A percentile compares a stretch with the other conserved stretches of the same genome.
Evolutionary conservation across 2,888 invertebrate genomes (phyloP).

Genomic region (Tolmerus cingulatus): DNA sequence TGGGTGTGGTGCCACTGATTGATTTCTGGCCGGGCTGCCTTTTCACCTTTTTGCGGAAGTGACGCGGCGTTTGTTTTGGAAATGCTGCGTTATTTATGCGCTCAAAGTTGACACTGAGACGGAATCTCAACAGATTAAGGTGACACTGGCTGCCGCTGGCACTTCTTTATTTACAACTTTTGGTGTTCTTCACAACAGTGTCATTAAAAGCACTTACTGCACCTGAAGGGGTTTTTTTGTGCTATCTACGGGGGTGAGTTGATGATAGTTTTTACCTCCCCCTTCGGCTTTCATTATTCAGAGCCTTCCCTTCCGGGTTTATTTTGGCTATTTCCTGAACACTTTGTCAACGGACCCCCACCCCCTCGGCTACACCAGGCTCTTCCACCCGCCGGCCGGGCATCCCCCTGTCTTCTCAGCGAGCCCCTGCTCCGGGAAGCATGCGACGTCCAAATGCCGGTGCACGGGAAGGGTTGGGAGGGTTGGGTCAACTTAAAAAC

Average conservation of each 20-base stretch:
- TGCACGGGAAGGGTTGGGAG: not conserved
- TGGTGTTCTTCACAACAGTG: not conserved
- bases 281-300: not conserved
- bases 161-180: not conserved
- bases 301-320: not conserved
- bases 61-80: not conserved
- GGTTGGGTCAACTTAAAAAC: not conserved
- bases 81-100: conserved; percentile 9
- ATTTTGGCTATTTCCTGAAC: not conserved
- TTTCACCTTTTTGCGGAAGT: not conserved
- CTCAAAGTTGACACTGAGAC: not conserved
- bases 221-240: not conserved
- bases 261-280: not conserved
- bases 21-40: not conserved
- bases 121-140: not conserved
- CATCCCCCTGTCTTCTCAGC: not conserved
- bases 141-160: not conserved
- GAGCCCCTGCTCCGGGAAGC: not conserved
- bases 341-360: not conserved
- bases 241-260: not conserved
- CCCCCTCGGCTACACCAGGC: not conserved
- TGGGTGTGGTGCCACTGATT: conserved; percentile 10
- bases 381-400: not conserved
- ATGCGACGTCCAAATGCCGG: not conserved
- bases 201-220: not conserved